These are phyloP conservation scores for Hylyphantes graminicola DNA, from an alignment of 1,140 invertebrate genomes.

Conservation along the genomic window DNA sequence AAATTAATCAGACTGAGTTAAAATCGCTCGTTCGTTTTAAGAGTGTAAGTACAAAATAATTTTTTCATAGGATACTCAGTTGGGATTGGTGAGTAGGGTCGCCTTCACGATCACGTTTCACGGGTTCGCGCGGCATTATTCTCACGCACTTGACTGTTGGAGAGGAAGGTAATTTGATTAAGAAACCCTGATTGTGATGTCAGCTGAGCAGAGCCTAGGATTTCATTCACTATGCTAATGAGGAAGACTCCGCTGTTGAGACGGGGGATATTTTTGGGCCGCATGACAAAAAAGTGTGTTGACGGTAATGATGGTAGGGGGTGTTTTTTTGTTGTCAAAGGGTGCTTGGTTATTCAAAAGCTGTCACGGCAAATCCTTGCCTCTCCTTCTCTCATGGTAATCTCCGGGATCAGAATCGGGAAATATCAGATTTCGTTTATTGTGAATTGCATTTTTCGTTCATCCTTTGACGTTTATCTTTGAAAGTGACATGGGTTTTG, in stretches of 20 bases:
- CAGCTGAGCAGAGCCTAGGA: constrained; percentile 30
- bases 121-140: constrained; percentile 55
- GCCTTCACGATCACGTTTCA: constrained; percentile 39
- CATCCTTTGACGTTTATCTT: no score
- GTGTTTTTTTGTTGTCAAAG: not conserved
- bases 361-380: not conserved
- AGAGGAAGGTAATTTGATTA: constrained; percentile 56
- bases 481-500: no score
- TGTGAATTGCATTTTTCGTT: no score
- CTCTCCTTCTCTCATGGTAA: no score
- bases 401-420: no score
- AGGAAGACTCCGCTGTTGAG: constrained; percentile 2
- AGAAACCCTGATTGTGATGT: constrained; percentile 44
- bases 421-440: no score
- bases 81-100: no score
- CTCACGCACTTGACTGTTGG: constrained; percentile 47
- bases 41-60: no score
- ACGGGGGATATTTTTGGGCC: not conserved
- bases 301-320: not conserved
- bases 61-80: no score
- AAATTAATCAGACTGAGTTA: no score
- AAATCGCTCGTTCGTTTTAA: no score
- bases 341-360: constrained; percentile 17
- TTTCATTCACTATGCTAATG: constrained; percentile 43
- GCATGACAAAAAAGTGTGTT: not conserved